Base-by-base conservation (phyloP, 2,888 invertebrate genomes). In the Orchestes rusci region DNA sequence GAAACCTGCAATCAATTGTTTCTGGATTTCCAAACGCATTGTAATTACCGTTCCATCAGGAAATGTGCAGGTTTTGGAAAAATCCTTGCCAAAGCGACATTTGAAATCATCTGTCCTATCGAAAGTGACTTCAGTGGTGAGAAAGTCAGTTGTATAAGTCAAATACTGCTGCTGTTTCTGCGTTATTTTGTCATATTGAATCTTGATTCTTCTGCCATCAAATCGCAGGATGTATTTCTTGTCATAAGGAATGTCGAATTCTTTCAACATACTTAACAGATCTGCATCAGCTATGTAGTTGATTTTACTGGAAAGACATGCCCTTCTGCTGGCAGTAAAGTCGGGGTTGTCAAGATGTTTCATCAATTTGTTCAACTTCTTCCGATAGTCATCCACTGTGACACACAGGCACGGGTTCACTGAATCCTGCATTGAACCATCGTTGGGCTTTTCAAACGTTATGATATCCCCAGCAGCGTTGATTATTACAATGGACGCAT, bases 41-140 rank as follows among this genome's bases (percentile, higher is more conserved):
- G 48, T 40, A 13, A 61, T 61, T 36, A 52, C 50, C 2, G 58
- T 60, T 10, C 58, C 58, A 33, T 61, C 59, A 1, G 55, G 41
- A 40, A 57, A 61, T 16, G 48, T 44, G 2, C 56, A 51, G 4
- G 35, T 41, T 37, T 52, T 50, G 4, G 41, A 43, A 2, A 59
- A 59, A 16, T 50, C 48, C 44, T 47, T 49, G 16, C 56, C 45
- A 7, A 58, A 46, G n/a, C 51, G 36, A 34, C 55, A 51, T 16
- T 40, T 46, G 41, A 61, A 55, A 16, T 59, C 57, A 38, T 62
- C 62, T 16, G 51, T 56, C 44, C 62, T 53, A 39, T 59, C 59
- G 39, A 46, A 58, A 16, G 40, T 52, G 2, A 54, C 50, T 37
- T 60, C 59, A 28, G 58, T 54, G 8, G 53, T 45, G 17, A 49